Conservation (phyloP, 2,113 vertebrate species). For the Hiodon tergisus region DNA sequence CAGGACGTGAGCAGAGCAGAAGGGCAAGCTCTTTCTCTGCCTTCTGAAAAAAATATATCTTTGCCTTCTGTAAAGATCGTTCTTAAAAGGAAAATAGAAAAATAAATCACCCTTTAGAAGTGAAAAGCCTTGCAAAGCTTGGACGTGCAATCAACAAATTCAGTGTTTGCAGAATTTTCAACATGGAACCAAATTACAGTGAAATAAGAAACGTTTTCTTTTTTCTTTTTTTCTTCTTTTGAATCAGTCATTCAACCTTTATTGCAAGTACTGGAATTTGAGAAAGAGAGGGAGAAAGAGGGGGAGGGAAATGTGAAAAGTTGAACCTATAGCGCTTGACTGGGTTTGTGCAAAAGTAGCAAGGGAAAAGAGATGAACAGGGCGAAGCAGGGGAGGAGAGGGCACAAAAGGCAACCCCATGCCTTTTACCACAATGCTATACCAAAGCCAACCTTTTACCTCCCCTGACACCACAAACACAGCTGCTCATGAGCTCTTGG, state of each 20-base stretch:
- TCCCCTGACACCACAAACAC: background rate
- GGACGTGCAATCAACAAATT: no score
- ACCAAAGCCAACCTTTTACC: background rate
- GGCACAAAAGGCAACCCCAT: constrained; percentile 44
- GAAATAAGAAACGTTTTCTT: no score
- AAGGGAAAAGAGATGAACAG: background rate
- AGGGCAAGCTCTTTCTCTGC: background rate
- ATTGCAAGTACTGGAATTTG: background rate
- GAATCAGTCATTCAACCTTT: no score
- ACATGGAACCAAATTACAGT: no score
- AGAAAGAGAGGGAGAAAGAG: background rate
- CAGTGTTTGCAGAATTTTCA: no score
- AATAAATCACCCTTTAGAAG: no score
- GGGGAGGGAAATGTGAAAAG: background rate
- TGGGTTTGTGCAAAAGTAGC: background rate
- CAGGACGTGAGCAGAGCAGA: background rate
- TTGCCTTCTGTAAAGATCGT: no score
- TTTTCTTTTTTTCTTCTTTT: no score
- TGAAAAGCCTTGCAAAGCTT: no score
- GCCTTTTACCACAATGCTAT: background rate
- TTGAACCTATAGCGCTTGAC: background rate
- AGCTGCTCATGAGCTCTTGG: background rate
- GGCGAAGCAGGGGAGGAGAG: constrained; percentile 4
- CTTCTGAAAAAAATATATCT: no score
- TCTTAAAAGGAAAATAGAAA: no score